Percentiles rank a stretch among this genome's conserved stretches.
Evolutionary conservation across 2,888 invertebrate species (phyloP).

Genomic region (Disparrhopalites patrizii): DNA sequence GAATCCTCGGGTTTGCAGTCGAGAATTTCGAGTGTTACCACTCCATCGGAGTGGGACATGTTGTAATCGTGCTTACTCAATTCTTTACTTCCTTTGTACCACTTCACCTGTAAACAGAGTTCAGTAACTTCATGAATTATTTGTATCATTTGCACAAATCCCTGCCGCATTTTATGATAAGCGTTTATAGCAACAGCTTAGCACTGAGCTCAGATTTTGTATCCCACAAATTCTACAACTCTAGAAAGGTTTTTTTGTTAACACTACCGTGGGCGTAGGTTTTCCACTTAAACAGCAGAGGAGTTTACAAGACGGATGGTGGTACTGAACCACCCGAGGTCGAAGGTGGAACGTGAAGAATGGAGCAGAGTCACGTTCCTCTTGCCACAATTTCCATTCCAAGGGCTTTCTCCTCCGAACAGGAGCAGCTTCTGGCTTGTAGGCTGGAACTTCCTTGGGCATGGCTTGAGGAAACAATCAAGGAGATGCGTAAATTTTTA

Average conservation of each 20-base stretch:
- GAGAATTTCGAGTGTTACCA: conserved; percentile 93
- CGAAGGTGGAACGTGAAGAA: conserved; percentile 97
- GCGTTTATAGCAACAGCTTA: no score
- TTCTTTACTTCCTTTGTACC: conserved; percentile 84
- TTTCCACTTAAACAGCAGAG: conserved; percentile 93
- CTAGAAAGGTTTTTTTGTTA: no score
- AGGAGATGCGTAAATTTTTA: not conserved
- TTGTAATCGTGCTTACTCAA: conserved; percentile 85
- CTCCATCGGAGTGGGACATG: conserved; percentile 88
- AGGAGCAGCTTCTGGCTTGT: conserved; percentile 65
- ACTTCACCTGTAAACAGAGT: conserved; percentile 54
- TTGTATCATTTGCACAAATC: no score
- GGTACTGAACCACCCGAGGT: conserved; percentile 95
- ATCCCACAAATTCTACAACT: no score
- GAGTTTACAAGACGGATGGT: conserved; percentile 89
- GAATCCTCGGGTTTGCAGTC: conserved; percentile 92
- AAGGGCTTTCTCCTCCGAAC: conserved; percentile 74
- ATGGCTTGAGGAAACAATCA: conserved; percentile 58
- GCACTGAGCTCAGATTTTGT: no score
- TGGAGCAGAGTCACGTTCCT: conserved; percentile 88
- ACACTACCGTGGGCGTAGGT: conserved; percentile 87
- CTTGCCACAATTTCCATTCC: conserved; percentile 85
- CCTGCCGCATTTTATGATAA: no score
- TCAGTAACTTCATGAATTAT: no score
- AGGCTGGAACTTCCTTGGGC: conserved; percentile 67